Evolutionary conservation across 1,140 invertebrate species (phyloP).

Genomic region (Ceratosolen fusciceps): DNA sequence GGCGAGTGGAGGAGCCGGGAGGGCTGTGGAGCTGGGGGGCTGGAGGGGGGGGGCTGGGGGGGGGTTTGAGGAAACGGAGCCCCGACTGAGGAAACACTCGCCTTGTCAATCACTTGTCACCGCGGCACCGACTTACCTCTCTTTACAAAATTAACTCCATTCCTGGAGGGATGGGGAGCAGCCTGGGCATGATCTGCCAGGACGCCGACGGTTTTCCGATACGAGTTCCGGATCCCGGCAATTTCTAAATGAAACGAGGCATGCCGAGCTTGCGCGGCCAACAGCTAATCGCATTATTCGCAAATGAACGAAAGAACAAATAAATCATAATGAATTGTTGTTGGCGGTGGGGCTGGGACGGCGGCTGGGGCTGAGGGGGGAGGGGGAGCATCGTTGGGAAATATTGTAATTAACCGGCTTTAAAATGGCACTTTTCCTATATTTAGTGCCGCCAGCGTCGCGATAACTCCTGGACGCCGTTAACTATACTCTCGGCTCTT

Average conservation of each 20-base stretch:
- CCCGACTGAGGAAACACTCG: too few relatives aligned
- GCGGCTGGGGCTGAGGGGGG: neutral
- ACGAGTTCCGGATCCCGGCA: constrained; percentile 19
- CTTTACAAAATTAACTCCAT: constrained; percentile 47
- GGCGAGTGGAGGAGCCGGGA: neutral
- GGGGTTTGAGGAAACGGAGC: too few relatives aligned
- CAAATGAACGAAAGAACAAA: constrained; percentile 17
- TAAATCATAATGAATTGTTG: neutral
- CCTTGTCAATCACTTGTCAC: constrained; percentile 41
- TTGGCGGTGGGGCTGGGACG: too few relatives aligned
- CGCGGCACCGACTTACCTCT: constrained; percentile 26
- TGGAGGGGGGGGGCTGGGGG: too few relatives aligned
- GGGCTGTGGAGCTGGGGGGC: too few relatives aligned
- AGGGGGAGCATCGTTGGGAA: neutral
- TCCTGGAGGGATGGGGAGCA: constrained; percentile 43
- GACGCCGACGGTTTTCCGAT: constrained; percentile 48
- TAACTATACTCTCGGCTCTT: neutral
- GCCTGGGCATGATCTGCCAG: constrained; percentile 52
- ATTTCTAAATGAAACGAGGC: constrained; percentile 42
- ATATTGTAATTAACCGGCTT: neutral
- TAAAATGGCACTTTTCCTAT: too few relatives aligned
- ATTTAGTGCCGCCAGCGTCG: too few relatives aligned
- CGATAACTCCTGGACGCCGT: too few relatives aligned
- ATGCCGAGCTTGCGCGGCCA: neutral
- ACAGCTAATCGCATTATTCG: constrained; percentile 22